Base-by-base conservation (phyloP, 2,888 invertebrate species). In the Netelia virgata region DNA sequence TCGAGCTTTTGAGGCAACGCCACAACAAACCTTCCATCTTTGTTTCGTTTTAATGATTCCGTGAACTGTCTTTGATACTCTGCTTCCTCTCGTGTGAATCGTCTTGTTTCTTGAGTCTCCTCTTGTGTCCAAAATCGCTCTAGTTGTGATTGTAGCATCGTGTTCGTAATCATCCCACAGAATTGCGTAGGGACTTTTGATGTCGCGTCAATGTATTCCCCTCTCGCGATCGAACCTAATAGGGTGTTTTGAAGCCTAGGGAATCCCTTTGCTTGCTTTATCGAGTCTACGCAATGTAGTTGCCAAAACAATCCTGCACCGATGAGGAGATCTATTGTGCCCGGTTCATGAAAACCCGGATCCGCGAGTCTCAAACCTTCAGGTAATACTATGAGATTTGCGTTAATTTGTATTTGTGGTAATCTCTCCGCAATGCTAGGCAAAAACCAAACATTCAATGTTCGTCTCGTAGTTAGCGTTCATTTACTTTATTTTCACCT, bases 241-340 rank as follows among this genome's bases (percentile, higher is more conserved):
- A 83, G 16, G 0, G 85, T 83, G 8, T 83, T 83, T 55, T 83
- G 74, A n/a, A 83, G 36, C 36, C 36, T 77, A 14, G 81, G 77
- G 1, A 76, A 9, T 0, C 76, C 72, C 28, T 23, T 23, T 23
- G 69, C 66, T 3, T 50, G 20, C 20, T 53, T 53, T 0, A 86
- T 64, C 10, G 79, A 79, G 53, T 82, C 81, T 9, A 57, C 61
- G 20, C 86, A 86, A 10, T 83, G 23, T 11, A 86, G 9, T 36
- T 81, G n/a, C 86, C 83, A 86, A 64, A 86, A 86, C 16, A 83
- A 16, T 14, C 78, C 83, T 3, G 83, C 78, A 11, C 86, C 83
- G 3, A 86, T 43, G 3, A 86, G 74, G 0, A 86, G 57, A 47
- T 86, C 81, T 10, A 84, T 63, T 11, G 72, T 14, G 0, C 79